Conservation (phyloP, 2,888 invertebrate species). For the Ernsta delagoae region DNA sequence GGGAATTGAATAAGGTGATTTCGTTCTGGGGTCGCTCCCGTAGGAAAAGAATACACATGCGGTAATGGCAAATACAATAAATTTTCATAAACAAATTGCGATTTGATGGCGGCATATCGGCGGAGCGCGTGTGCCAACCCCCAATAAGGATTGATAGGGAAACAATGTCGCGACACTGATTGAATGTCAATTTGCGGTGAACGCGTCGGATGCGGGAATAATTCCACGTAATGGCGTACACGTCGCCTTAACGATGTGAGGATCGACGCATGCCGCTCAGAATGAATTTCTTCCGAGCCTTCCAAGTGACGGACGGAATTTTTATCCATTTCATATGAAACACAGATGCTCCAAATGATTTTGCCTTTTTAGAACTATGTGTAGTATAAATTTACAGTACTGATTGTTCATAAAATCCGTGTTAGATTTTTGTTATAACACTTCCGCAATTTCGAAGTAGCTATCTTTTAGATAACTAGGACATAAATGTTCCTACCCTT, state of each 20-base stretch:
- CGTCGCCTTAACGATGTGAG: constrained; percentile 75
- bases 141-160: constrained; percentile 84
- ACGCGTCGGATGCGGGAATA: constrained; percentile 58
- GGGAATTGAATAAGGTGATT: constrained; percentile 85
- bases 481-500: no score
- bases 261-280: constrained; percentile 52
- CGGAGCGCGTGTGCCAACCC: constrained; percentile 70
- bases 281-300: constrained; percentile 39
- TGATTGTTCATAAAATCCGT: no score
- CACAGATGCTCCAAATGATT: constrained; percentile 7
- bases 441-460: no score
- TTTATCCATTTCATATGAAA: not conserved
- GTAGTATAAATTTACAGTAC: no score
- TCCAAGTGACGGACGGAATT: not conserved
- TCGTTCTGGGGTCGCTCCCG: constrained; percentile 80
- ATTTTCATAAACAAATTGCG: constrained; percentile 85
- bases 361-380: not conserved
- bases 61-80: constrained; percentile 85
- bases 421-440: no score
- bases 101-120: constrained; percentile 80
- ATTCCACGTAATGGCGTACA: constrained; percentile 71
- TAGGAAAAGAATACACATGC: constrained; percentile 77
- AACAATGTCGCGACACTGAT: constrained; percentile 83
- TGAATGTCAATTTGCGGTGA: constrained; percentile 79
- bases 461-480: no score